Evolutionary conservation across 2,797 vertebrate genomes (phyloP).

Genomic region (Antrozous pallidus): DNA sequence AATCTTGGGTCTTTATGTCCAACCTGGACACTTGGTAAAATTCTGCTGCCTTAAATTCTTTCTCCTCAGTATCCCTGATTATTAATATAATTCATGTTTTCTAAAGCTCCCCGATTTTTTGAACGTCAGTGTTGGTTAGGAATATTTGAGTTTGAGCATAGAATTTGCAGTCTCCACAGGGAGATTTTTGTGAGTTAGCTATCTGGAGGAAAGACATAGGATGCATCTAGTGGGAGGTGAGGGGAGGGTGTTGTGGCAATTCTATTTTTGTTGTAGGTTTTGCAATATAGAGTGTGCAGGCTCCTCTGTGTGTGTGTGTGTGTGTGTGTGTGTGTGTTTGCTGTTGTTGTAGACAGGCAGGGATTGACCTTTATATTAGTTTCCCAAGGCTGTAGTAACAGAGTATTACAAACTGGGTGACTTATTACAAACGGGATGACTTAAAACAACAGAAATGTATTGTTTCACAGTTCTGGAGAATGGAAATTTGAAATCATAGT

Average conservation of each 20-base stretch:
- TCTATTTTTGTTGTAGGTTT: not conserved
- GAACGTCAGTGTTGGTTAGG: not conserved
- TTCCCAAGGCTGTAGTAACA: not conserved
- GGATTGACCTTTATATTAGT: not conserved
- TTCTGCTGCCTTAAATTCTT: not conserved
- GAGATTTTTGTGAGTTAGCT: not conserved
- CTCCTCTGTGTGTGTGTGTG: not conserved
- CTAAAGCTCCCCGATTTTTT: not conserved
- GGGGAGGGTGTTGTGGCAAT: no score
- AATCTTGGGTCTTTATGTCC: not conserved
- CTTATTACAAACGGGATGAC: not conserved
- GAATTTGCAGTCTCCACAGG: accelerated
- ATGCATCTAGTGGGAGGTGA: not conserved
- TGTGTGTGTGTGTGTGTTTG: not conserved
- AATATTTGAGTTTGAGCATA: not conserved
- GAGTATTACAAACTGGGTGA: not conserved
- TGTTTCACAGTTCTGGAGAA: not conserved
- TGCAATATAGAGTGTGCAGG: accelerated
- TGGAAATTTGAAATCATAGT: not conserved
- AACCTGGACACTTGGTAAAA: not conserved
- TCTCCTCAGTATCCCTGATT: not conserved
- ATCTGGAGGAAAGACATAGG: not conserved
- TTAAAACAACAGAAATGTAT: not conserved
- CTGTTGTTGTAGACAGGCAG: not conserved
- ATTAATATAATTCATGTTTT: not conserved